phyloP scores from a whole-genome alignment of 2,113 vertebrate genomes.

The Cinclus cinclus region DNA sequence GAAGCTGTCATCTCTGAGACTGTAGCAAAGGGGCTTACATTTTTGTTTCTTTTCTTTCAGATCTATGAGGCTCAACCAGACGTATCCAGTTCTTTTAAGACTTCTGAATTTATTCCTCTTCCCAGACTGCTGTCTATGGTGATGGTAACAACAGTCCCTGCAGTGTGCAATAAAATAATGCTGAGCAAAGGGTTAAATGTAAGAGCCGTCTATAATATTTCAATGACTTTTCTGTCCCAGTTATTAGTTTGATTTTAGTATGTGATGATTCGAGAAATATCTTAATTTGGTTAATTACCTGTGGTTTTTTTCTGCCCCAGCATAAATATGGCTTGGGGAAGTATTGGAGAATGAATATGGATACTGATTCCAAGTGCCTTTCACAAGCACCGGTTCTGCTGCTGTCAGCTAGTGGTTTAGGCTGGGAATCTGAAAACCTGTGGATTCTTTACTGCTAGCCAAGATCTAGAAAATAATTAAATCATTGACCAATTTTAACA shows the following conservation, averaged over 20 bases:
- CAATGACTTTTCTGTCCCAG: not conserved
- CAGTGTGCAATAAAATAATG: slow-evolving; percentile 89
- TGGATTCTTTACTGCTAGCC: not conserved
- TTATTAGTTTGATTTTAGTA: not conserved
- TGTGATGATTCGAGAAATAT: not conserved
- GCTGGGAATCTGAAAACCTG: not conserved
- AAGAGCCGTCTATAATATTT: slow-evolving; percentile 48
- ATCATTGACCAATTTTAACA: not conserved
- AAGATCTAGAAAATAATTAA: not conserved
- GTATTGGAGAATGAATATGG: not conserved
- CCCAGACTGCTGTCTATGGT: slow-evolving; percentile 87
- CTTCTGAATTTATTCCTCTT: slow-evolving; percentile 81
- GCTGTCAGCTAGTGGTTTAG: not conserved
- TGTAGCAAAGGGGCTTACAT: not conserved
- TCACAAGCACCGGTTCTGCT: not conserved
- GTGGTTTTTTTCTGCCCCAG: not conserved
- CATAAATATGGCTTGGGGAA: not conserved
- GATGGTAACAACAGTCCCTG: slow-evolving; percentile 86
- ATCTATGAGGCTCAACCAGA: slow-evolving; percentile 92
- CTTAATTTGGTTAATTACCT: not conserved
- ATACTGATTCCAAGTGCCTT: not conserved
- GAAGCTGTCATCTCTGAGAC: not conserved
- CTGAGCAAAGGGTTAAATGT: slow-evolving; percentile 92
- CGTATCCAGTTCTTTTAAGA: slow-evolving; percentile 82
- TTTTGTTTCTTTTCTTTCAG: slow-evolving; percentile 67